Evolutionary conservation across 2,797 vertebrate genomes (phyloP).

Genomic region (Manis pentadactyla): DNA sequence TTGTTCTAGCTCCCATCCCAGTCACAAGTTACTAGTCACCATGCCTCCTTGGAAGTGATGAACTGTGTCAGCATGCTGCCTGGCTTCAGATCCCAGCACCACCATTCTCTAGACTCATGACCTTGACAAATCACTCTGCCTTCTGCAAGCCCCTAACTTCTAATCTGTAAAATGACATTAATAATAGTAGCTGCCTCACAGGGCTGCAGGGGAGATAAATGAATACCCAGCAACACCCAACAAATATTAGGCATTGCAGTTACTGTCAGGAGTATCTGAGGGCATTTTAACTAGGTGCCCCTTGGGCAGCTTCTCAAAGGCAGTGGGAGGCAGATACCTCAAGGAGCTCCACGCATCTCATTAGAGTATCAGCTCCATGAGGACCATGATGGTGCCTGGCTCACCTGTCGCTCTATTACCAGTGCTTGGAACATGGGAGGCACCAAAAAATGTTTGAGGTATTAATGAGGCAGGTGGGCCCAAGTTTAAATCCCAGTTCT

Average conservation of each 20-base stretch:
- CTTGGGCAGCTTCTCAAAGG: neutral
- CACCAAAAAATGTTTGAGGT: neutral
- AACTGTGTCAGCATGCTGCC: too few relatives aligned
- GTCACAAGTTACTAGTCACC: neutral
- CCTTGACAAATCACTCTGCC: neutral
- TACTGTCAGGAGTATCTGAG: neutral
- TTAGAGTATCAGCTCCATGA: neutral
- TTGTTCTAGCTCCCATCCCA: neutral
- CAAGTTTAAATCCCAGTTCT: neutral
- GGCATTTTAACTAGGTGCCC: neutral
- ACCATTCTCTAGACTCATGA: neutral
- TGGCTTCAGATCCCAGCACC: neutral
- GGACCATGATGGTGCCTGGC: neutral
- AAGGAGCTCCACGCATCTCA: neutral
- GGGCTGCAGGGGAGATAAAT: neutral
- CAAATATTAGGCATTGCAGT: neutral
- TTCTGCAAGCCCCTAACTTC: neutral
- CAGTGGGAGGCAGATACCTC: neutral
- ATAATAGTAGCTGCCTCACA: neutral
- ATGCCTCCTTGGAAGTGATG: neutral
- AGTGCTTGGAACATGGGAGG: neutral
- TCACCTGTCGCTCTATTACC: neutral
- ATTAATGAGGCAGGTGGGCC: neutral
- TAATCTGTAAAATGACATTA: neutral
- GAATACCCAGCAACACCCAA: neutral